Percentiles rank a stretch among this genome's conserved stretches.
phyloP scores from a whole-genome alignment of 2,888 invertebrate genomes.

The Dicyrtomina minuta region DNA sequence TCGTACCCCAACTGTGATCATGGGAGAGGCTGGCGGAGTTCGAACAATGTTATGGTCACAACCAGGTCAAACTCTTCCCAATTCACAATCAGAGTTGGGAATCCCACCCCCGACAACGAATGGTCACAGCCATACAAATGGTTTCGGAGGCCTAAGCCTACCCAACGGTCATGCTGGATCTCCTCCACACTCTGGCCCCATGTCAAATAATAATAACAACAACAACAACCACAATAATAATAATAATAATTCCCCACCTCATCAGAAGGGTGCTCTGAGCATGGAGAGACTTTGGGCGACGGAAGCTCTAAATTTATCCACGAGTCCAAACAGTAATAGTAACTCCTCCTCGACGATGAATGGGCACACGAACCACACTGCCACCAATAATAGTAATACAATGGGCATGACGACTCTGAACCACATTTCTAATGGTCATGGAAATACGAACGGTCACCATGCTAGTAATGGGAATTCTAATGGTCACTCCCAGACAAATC shows the following conservation, averaged over 20 bases:
- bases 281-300: slow-evolving; percentile 81
- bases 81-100: slow-evolving; percentile 30
- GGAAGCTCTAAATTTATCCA: slow-evolving; percentile 52
- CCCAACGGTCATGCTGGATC: slow-evolving; percentile 49
- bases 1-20: slow-evolving; percentile 80
- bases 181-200: slow-evolving; percentile 23
- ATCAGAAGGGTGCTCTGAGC: slow-evolving; percentile 66
- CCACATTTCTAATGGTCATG: slow-evolving; percentile 12
- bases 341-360: slow-evolving; percentile 39
- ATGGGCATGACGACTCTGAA: slow-evolving; percentile 1
- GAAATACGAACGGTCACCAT: slow-evolving; percentile 2
- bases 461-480: slow-evolving; percentile 7
- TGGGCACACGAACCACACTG: slow-evolving; percentile 25
- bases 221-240: slow-evolving; percentile 37
- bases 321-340: slow-evolving; percentile 48
- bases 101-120: slow-evolving; percentile 20
- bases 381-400: slow-evolving; percentile 8
- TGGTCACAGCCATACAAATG: slow-evolving; percentile 41
- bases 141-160: slow-evolving; percentile 56
- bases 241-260: slow-evolving; percentile 47
- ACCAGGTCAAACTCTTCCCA: slow-evolving; percentile 59
- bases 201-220: slow-evolving; percentile 22
- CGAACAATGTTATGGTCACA: slow-evolving; percentile 71
- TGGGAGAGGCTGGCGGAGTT: slow-evolving; percentile 90
- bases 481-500: slow-evolving; percentile 20